Conservation (phyloP, 2,888 invertebrate genomes). For the Ferdinandea cuprea region DNA sequence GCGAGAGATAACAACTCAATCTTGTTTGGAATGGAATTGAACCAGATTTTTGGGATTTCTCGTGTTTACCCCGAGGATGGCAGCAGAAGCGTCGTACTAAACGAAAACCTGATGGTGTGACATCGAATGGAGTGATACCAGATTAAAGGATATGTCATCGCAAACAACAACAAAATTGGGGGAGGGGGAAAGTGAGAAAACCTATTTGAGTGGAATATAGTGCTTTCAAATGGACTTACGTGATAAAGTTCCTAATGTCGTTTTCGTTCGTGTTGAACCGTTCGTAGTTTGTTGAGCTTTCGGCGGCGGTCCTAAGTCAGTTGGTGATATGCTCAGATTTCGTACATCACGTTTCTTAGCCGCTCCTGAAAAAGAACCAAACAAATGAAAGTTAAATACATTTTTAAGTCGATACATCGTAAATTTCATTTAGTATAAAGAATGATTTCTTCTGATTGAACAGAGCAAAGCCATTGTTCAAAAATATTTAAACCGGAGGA, state of each 20-base stretch:
- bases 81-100: neutral
- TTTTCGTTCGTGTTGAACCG: conserved; percentile 81
- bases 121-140: conserved; percentile 32
- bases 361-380: conserved; percentile 80
- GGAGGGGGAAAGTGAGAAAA: too few species aligned
- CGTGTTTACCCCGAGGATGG: conserved; percentile 12
- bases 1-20: conserved; percentile 50
- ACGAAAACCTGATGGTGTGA: conserved; percentile 39
- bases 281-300: conserved; percentile 82
- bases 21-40: conserved; percentile 59
- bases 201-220: conserved; percentile 11
- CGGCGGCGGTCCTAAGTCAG: conserved; percentile 83
- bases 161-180: neutral
- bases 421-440: too few species aligned
- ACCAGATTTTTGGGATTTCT: conserved; percentile 54
- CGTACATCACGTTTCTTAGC: conserved; percentile 84
- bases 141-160: conserved; percentile 38
- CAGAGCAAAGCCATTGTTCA: too few species aligned
- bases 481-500: too few species aligned
- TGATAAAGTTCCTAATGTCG: conserved; percentile 78
- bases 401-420: neutral
- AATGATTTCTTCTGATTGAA: too few species aligned
- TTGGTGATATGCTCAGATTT: conserved; percentile 83
- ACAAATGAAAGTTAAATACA: neutral
- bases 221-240: conserved; percentile 78